Evolutionary conservation across 30 jellyfish, hydroid and myxozoan species (phyloP), one percentile per base, ranked within the genome.

Genomic region (Calvadosia cruxmelitensis): DNA sequence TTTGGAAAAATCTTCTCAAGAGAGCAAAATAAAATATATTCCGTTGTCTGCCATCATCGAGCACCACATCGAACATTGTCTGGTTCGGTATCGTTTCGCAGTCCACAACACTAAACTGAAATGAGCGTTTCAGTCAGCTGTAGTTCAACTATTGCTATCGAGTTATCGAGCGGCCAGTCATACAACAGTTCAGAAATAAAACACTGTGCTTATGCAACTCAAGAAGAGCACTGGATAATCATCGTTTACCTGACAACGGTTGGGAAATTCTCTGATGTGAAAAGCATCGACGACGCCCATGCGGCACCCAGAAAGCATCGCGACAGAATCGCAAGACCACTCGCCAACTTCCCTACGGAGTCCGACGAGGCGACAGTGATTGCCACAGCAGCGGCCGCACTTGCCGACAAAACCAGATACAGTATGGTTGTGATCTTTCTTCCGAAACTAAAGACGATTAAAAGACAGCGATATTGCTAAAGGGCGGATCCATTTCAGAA

Each of bases 221-320:
- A n/a, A n/a, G n/a, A n/a, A n/a, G n/a, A n/a, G n/a, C n/a, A n/a
- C n/a, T n/a, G n/a, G n/a, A n/a, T n/a, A n/a, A n/a, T n/a, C n/a
- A n/a, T n/a, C 34, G 36, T 27, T 50, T 72, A 78, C 92, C 92
- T 78, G 1, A 78, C 63, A 2, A 78, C 92, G 3, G 92, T 78
- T 29, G 92, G 92, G 53, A 51, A 78, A 12, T 65, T 52, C 63
- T 78, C 92, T 1, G 91, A 71, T 31, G 87, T 71, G 34, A 71
- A 78, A 25, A 78, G 2, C 27, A 78, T 51, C 16, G 50, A n/a
- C 12, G 89, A 62, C 3, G 82, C 75, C 84, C 84, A 78, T 27
- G 92, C 80, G 12, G 92, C 92, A 20, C 86, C 27, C 7, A 78
- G 63, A 3, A 72, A 71, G 62, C 83, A 65, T 33, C 84, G 51